Evolutionary conservation across 2,888 invertebrate genomes (phyloP).

Genomic region (Amitus sp.): DNA sequence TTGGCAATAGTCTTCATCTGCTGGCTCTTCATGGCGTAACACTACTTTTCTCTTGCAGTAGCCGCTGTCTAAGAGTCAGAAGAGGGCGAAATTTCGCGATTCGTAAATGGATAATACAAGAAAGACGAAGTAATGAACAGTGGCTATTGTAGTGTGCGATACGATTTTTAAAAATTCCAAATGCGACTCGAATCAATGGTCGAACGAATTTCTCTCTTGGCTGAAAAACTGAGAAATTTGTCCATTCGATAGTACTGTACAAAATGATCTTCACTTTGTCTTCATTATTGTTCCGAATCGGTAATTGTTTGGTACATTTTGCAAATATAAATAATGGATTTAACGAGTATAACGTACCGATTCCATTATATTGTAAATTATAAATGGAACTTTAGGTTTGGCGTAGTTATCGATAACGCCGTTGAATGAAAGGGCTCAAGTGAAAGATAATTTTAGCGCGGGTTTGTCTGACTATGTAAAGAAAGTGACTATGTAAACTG

Average conservation of each 20-base stretch:
- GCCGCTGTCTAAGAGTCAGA: background rate
- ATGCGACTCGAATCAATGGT: no score
- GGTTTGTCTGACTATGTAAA: background rate
- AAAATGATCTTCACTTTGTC: no score
- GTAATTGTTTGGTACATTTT: background rate
- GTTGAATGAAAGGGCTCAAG: conserved; percentile 11
- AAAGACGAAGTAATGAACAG: background rate
- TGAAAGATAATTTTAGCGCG: background rate
- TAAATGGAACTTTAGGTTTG: conserved; percentile 5
- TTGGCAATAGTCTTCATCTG: conserved; percentile 90
- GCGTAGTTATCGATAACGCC: conserved; percentile 18
- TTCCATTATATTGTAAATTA: conserved; percentile 21
- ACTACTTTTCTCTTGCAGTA: conserved; percentile 34
- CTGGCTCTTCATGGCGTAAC: conserved; percentile 91
- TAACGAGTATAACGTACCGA: conserved; percentile 1
- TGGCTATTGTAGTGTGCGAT: background rate
- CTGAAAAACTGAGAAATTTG: no score
- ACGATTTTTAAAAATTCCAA: background rate
- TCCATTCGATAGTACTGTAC: no score
- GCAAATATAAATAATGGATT: conserved; percentile 5
- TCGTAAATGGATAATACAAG: background rate
- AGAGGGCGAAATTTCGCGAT: background rate
- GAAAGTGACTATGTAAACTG: no score
- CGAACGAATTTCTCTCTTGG: no score
- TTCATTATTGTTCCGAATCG: no score